Conservation (phyloP, 2,888 invertebrate species). For the Electrophaes corylata region DNA sequence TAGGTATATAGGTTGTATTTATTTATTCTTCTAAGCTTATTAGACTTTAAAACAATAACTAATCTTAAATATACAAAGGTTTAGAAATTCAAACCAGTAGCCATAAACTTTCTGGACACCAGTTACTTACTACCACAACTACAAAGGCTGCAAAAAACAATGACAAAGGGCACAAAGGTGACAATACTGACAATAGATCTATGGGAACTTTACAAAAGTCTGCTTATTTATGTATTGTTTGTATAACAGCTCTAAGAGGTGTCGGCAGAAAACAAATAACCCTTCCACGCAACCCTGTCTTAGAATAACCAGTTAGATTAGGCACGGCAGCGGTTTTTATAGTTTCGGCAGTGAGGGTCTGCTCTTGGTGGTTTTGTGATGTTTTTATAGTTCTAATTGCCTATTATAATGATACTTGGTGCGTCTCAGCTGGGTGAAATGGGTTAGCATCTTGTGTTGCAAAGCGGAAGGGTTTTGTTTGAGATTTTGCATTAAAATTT, state of each 20-base stretch:
- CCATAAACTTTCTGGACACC: slow-evolving; percentile 57
- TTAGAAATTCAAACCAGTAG: slow-evolving; percentile 26
- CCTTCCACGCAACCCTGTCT: slow-evolving; percentile 69
- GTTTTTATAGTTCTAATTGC: slow-evolving; percentile 78
- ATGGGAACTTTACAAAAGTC: slow-evolving; percentile 74
- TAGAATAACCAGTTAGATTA: slow-evolving; percentile 45
- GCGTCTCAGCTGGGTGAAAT: slow-evolving; percentile 48
- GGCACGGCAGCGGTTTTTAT: slow-evolving; percentile 33
- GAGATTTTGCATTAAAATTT: slow-evolving; percentile 21
- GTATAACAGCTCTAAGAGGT: slow-evolving; percentile 74
- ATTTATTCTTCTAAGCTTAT: too few species aligned
- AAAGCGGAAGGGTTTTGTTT: slow-evolving; percentile 6
- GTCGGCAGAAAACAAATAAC: slow-evolving; percentile 80
- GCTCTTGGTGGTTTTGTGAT: slow-evolving; percentile 36
- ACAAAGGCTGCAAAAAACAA: slow-evolving; percentile 54
- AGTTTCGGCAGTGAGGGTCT: slow-evolving; percentile 26
- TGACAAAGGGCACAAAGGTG: slow-evolving; percentile 72
- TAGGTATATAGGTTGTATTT: too few species aligned
- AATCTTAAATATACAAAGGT: background rate
- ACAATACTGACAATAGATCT: slow-evolving; percentile 74
- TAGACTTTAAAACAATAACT: background rate
- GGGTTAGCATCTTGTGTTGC: slow-evolving; percentile 24
- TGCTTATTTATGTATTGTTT: slow-evolving; percentile 78
- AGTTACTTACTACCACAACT: slow-evolving; percentile 59
- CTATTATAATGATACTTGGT: slow-evolving; percentile 82